Conservation (phyloP, 2,888 invertebrate genomes). For the Tyria jacobaeae region DNA sequence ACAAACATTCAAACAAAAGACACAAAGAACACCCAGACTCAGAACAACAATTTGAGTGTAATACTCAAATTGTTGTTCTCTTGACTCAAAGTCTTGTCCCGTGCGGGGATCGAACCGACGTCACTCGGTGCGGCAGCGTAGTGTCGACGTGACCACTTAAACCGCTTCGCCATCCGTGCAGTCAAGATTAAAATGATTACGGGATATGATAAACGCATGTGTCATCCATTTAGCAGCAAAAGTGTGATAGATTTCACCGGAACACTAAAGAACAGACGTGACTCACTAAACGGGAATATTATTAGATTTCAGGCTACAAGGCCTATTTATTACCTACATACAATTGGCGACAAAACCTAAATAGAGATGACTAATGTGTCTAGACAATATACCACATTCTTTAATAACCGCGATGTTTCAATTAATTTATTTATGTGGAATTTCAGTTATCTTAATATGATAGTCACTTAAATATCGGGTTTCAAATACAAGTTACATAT, state of each 20-base stretch:
- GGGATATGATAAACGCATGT: not conserved
- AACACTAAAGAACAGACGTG: slow-evolving; percentile 15
- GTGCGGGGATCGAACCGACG: too few relatives aligned
- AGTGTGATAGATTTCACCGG: slow-evolving; percentile 5
- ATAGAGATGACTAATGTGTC: slow-evolving; percentile 43
- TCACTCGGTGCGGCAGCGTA: too few relatives aligned
- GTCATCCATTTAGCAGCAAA: slow-evolving; percentile 3
- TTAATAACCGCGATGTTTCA: not conserved
- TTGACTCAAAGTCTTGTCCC: too few relatives aligned
- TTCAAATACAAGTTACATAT: not conserved
- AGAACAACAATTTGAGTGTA: too few relatives aligned
- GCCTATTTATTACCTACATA: slow-evolving; percentile 20
- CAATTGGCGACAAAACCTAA: slow-evolving; percentile 38
- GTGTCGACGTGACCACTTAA: too few relatives aligned
- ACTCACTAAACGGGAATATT: slow-evolving; percentile 32
- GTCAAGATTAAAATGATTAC: not conserved
- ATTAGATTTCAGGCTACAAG: slow-evolving; percentile 32
- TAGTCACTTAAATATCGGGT: not conserved
- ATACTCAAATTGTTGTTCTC: too few relatives aligned
- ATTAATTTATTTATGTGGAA: not conserved
- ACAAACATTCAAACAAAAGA: too few relatives aligned
- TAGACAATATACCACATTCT: slow-evolving; percentile 25
- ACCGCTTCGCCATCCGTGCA: too few relatives aligned
- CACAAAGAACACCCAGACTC: too few relatives aligned
- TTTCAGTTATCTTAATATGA: not conserved